A percentile compares a stretch with the other conserved stretches of the same genome.
phyloP scores from a whole-genome alignment of 1,140 invertebrate genomes.

The Druon quercuslanigerum region DNA sequence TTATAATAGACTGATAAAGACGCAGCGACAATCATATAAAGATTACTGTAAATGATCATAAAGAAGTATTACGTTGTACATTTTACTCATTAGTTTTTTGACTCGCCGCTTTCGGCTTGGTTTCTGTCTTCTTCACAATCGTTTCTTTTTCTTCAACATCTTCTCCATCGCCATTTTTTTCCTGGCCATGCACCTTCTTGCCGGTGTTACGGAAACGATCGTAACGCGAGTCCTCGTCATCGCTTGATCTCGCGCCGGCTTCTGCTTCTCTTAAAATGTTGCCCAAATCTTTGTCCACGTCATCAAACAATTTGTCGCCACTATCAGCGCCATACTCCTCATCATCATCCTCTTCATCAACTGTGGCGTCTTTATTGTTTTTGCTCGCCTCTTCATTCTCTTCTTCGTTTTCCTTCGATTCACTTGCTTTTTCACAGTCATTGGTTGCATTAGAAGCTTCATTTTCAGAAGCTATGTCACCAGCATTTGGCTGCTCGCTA shows the following conservation, averaged over 20 bases:
- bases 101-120: conserved; percentile 43
- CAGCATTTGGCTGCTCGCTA: conserved; percentile 51
- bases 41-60: not conserved
- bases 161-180: conserved; percentile 63
- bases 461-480: conserved; percentile 37
- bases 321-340: conserved; percentile 71
- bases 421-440: conserved; percentile 49
- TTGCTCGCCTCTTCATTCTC: conserved; percentile 43
- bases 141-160: conserved; percentile 55
- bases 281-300: conserved; percentile 85
- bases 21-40: not conserved
- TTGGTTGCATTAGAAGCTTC: conserved; percentile 45
- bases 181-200: conserved; percentile 68
- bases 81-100: not conserved
- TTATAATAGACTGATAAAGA: conserved; percentile 8
- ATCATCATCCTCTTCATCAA: conserved; percentile 76
- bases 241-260: conserved; percentile 79
- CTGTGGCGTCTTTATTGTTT: conserved; percentile 46
- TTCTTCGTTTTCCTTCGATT: conserved; percentile 35
- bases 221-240: conserved; percentile 81
- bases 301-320: conserved; percentile 83
- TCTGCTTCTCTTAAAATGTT: conserved; percentile 82
- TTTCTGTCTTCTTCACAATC: conserved; percentile 54
- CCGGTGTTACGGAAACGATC: conserved; percentile 76
- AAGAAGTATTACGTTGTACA: not conserved